Conservation (phyloP, 2,888 invertebrate species). For the Sarcophaga variegata region DNA sequence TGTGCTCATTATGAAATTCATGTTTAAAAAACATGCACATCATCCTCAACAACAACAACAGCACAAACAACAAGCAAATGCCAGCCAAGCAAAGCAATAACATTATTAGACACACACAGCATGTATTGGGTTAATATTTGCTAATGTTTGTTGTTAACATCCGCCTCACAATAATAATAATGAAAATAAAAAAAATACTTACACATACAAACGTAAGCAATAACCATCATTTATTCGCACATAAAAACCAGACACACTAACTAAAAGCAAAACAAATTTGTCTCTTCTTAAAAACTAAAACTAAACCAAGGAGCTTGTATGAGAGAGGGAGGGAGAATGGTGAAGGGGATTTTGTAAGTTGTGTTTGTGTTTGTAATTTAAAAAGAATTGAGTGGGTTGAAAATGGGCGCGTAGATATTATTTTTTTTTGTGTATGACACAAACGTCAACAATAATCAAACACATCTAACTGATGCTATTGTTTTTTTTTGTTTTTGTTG, state of each 20-base stretch:
- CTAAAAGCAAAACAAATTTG: background rate
- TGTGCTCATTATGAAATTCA: conserved; percentile 53
- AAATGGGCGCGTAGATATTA: conserved; percentile 77
- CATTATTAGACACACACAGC: conserved; percentile 56
- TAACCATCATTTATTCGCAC: conserved; percentile 30
- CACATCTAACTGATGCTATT: conserved; percentile 4
- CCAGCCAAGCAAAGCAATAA: background rate
- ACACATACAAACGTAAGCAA: conserved; percentile 50
- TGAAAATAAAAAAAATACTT: conserved; percentile 32
- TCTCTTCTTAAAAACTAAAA: background rate
- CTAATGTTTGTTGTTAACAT: conserved; percentile 71
- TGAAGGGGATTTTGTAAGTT: too few species aligned
- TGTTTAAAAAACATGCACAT: conserved; percentile 58
- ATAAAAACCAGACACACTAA: background rate
- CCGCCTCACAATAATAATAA: conserved; percentile 73
- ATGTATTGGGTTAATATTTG: background rate
- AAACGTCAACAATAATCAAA: conserved; percentile 61
- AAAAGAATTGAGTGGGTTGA: conserved; percentile 78
- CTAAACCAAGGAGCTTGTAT: too few species aligned
- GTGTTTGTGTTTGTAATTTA: background rate
- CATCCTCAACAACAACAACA: conserved; percentile 64
- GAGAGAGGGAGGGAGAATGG: too few species aligned
- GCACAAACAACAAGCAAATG: too few species aligned
- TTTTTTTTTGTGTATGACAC: conserved; percentile 48
- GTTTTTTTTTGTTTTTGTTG: conserved; percentile 34